Base-by-base conservation (phyloP, 2,113 vertebrate species). In the Sialia sialis region DNA sequence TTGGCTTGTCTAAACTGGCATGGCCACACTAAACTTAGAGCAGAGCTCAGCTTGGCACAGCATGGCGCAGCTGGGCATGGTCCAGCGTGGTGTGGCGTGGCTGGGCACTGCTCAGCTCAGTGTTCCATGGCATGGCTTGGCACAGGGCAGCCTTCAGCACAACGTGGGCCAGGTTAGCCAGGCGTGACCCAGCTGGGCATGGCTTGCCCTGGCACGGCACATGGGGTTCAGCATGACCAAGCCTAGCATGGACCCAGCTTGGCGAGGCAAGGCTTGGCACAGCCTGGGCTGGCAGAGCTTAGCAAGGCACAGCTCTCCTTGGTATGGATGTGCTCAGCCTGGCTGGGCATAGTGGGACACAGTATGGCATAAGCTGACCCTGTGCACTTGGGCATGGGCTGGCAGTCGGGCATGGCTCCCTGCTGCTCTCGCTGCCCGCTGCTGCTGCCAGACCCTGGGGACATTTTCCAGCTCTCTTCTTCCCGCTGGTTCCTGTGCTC, bases 401-500 rank as follows among this genome's bases (percentile, higher is more conserved):
- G 2, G 56, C 77, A 51, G 13, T 1, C 22, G 62, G 83, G 83
- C 72, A 76, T 4, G 38, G 93, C 85, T 93, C 49, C 54, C 52
- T 6, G 5, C 83, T 93, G 90, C 70, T 22, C 41, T 79, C 70
- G 9, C 49, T 93, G 87, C 74, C 84, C n/a, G 27, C 51, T 60
- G 36, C 38, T 6, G 20, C 67, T 86, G 70, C 74, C 87, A 94
- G 64, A 29, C 62, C 90, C 89, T 43, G 64, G 38, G 72, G 44
- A 46, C 58, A 82, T 90, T 96, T 97, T 95, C 97, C 94, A 95
- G 12, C 87, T 93, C 6, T 2, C 38, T 41, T 46, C 83, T 87
- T 64, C 62, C 76, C 9, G 0, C 29, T 4, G 8, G 21, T 88
- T 48, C 60, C 70, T 4, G 1, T 34, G 12, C 17, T 78, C 79